Conservation (phyloP, 2,888 invertebrate genomes). For the Andrena bucephala region DNA sequence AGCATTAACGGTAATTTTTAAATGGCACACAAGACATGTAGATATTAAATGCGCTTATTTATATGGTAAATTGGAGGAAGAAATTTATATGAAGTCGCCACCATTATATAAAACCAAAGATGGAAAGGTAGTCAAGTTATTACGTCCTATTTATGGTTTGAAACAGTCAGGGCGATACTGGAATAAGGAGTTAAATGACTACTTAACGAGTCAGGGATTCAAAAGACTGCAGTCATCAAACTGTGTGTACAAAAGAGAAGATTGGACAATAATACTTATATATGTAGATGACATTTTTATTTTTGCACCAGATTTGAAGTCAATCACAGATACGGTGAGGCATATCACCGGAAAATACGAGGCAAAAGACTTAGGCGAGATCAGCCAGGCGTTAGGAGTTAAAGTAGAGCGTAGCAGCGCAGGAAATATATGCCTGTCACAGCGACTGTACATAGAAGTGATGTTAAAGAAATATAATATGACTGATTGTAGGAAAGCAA, state of each 20-base stretch:
- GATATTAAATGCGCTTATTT: background rate
- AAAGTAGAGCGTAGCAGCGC: no score
- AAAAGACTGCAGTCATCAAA: background rate
- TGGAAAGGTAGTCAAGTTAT: no score
- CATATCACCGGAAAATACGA: background rate
- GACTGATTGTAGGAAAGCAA: no score
- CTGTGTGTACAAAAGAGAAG: background rate
- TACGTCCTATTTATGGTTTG: background rate
- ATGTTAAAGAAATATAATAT: no score
- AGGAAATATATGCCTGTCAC: no score
- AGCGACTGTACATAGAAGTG: no score
- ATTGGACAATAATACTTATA: background rate
- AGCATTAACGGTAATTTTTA: background rate
- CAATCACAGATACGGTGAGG: background rate
- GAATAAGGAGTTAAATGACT: background rate
- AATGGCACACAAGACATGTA: background rate
- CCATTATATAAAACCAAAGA: background rate
- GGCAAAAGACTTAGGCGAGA: background rate
- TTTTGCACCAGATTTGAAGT: background rate
- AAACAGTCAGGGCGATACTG: background rate
- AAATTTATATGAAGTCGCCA: background rate
- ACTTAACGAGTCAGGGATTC: background rate
- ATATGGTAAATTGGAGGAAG: background rate
- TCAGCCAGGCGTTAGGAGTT: no score
- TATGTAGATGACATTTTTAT: slow-evolving; percentile 4